Percentiles rank a stretch among this genome's conserved stretches.
Evolutionary conservation across 92 coral and sea anemone genomes (phyloP).

Genomic region (Palythoa grandis): DNA sequence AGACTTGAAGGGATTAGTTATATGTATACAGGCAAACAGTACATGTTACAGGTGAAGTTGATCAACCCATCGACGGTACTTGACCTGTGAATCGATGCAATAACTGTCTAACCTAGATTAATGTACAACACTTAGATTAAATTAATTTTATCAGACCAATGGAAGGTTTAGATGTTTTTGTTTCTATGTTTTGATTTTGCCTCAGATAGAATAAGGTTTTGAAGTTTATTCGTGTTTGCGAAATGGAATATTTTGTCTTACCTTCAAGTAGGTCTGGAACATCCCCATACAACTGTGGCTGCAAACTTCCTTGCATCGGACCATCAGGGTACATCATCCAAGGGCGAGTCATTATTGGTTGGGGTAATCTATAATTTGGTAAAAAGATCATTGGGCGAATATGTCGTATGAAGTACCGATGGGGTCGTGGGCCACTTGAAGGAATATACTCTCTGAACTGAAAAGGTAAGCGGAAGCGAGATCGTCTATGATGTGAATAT

Average conservation of each 20-base stretch:
- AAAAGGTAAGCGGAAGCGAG: constrained; percentile 18
- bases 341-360: not conserved
- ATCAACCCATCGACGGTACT: too few species aligned
- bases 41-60: too few species aligned
- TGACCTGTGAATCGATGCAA: too few species aligned
- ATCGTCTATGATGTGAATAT: constrained; percentile 6
- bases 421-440: not conserved
- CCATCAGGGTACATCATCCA: constrained; percentile 18
- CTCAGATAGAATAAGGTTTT: too few species aligned
- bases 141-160: too few species aligned
- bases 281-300: constrained; percentile 4
- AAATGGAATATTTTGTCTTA: not conserved
- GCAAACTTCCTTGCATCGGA: constrained; percentile 1
- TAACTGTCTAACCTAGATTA: too few species aligned
- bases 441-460: constrained; percentile 37
- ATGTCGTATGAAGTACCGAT: constrained; percentile 24
- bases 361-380: constrained; percentile 15
- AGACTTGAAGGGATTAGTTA: too few species aligned
- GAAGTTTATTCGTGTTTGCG: too few species aligned
- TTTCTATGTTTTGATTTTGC: too few species aligned
- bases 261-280: constrained; percentile 12
- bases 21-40: too few species aligned
- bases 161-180: too few species aligned
- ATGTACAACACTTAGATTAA: too few species aligned
- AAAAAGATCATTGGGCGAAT: constrained; percentile 27